phyloP scores from a whole-genome alignment of 2,888 invertebrate genomes.

The Plemyria rubiginata region DNA sequence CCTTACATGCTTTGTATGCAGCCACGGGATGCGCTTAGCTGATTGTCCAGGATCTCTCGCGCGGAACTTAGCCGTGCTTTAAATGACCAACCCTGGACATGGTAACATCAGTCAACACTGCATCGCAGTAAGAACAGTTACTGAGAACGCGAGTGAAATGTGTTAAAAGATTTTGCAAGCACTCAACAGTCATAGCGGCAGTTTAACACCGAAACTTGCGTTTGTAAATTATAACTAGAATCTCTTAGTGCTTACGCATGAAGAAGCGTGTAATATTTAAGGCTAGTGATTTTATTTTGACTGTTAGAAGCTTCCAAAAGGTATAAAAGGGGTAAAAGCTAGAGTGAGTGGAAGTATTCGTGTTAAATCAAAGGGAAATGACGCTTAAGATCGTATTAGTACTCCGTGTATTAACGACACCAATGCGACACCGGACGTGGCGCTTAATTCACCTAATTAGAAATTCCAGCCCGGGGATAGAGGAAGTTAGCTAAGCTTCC shows the following conservation, averaged over 20 bases:
- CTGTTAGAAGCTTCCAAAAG: no score
- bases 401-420: neutral
- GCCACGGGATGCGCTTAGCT: slow-evolving; percentile 69
- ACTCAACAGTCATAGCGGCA: neutral
- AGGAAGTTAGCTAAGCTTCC: slow-evolving; percentile 2
- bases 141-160: slow-evolving; percentile 47
- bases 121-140: slow-evolving; percentile 44
- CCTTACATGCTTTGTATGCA: slow-evolving; percentile 77
- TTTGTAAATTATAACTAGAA: neutral
- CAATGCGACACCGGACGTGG: slow-evolving; percentile 18
- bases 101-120: slow-evolving; percentile 63
- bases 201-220: neutral
- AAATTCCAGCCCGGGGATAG: slow-evolving; percentile 20
- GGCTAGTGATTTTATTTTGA: no score
- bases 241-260: no score
- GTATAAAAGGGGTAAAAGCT: no score
- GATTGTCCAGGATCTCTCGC: slow-evolving; percentile 71
- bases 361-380: no score
- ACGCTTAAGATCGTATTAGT: neutral
- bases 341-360: no score
- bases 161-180: slow-evolving; percentile 3
- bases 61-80: slow-evolving; percentile 72
- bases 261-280: no score
- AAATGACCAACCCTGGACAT: slow-evolving; percentile 70
- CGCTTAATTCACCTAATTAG: slow-evolving; percentile 16